Evolutionary conservation across 2,888 invertebrate species (phyloP), one percentile per base, ranked within the genome.

Genomic region (Melipona bicolor): DNA sequence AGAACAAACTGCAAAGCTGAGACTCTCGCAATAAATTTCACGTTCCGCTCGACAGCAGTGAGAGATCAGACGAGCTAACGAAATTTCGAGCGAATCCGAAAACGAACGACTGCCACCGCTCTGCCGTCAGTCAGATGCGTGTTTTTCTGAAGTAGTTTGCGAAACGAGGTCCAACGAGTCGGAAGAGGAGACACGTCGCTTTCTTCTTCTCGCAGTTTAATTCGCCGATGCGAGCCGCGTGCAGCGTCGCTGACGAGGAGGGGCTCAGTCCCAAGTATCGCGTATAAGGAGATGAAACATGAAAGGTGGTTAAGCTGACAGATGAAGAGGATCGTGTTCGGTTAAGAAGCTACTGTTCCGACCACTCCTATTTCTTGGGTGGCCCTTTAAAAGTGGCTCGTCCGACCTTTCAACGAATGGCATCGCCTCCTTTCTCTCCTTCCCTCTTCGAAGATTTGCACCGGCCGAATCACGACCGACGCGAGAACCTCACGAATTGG

Each of bases 251-350:
- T 79, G 9, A 82, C 84, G 76, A 81, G 9, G 43, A 43, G 43
- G n/a, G 61, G 67, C 75, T 78, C 77, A 71, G 61, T 72, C 36
- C 70, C 62, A 69, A 67, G 78, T 78, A 86, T 87, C 87, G 85
- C 86, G 86, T 85, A 87, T 90, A 91, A 90, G 89, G 89, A 92
- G 91, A 91, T 89, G 91, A 90, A 92, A 91, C 92, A 90, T 90
- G 92, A 92, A 92, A 91, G 90, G 88, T 89, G 88, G 88, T 91
- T 92, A 91, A 92, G 91, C 91, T 89, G 91, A 91, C 91, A 89
- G 88, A 91, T 91, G 91, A 91, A 91, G 89, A 86, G 90, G 91
- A 91, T 91, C 90, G 88, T 86, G 88, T 89, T 88, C 84, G 81
- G 87, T 79, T 87, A 89, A 89, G 91, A 87, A 87, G 90, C 90